A percentile compares a stretch with the other conserved stretches of the same genome.
These are phyloP conservation scores for Zenarchopterus dispar DNA, from an alignment of 2,797 vertebrate species.

Conservation along the genomic window DNA sequence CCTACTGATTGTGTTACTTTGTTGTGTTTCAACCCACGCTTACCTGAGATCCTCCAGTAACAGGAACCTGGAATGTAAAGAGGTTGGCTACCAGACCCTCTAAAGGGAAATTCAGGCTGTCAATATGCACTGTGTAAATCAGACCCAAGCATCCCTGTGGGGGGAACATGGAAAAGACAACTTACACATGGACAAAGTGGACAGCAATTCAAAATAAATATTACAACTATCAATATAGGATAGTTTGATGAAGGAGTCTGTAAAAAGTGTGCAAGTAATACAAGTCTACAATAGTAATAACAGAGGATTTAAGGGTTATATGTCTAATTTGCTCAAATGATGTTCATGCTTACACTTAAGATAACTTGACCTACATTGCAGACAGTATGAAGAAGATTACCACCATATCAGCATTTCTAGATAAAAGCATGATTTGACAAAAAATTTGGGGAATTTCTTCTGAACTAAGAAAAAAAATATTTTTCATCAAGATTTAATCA, in stretches of 20 bases:
- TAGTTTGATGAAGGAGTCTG: constrained; percentile 16
- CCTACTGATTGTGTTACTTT: constrained; percentile 62
- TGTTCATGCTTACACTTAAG: constrained; percentile 17
- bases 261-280: constrained; percentile 14
- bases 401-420: constrained; percentile 32
- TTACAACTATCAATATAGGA: background rate
- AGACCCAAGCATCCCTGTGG: constrained; percentile 94
- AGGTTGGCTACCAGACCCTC: constrained; percentile 94
- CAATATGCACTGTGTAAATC: constrained; percentile 95
- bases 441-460: constrained; percentile 31
- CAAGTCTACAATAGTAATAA: constrained; percentile 17
- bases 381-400: constrained; percentile 36
- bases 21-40: constrained; percentile 66
- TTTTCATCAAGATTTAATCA: constrained; percentile 58
- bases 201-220: background rate
- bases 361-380: constrained; percentile 32
- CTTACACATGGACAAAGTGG: background rate
- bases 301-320: constrained; percentile 18
- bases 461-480: constrained; percentile 36
- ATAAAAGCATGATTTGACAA: constrained; percentile 53
- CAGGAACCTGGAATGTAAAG: constrained; percentile 92
- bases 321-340: constrained; percentile 27
- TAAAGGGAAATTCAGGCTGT: constrained; percentile 91
- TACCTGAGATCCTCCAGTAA: constrained; percentile 96
- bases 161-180: constrained; percentile 26